Percentiles rank a stretch among this genome's conserved stretches.
Evolutionary conservation across 2,888 invertebrate genomes (phyloP).

Genomic region (Eupithecia dodoneata): DNA sequence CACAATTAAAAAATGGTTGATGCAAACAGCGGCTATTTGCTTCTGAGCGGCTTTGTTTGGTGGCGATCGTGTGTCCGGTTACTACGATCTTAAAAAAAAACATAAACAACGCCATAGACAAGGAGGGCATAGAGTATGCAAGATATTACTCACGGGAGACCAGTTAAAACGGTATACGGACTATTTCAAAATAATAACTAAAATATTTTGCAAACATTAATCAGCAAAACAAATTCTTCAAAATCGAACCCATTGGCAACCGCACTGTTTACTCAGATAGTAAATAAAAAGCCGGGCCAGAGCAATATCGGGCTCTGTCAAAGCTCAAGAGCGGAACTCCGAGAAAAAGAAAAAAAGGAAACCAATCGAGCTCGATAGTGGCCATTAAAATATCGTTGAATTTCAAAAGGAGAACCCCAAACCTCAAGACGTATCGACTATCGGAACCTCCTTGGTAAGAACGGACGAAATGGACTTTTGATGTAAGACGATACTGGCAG

Average conservation of each 20-base stretch:
- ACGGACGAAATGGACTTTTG: constrained; percentile 76
- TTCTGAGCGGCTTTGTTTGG: constrained; percentile 31
- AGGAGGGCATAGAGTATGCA: not conserved
- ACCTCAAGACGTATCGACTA: constrained; percentile 68
- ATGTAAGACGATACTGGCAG: constrained; percentile 62
- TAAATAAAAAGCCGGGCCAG: constrained; percentile 71
- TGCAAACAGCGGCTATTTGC: constrained; percentile 33
- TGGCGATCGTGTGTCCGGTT: constrained; percentile 18
- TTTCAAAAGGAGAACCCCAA: constrained; percentile 67
- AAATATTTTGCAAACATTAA: constrained; percentile 8
- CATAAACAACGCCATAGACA: not conserved
- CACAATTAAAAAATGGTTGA: constrained; percentile 50
- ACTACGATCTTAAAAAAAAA: not conserved
- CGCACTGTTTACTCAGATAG: constrained; percentile 62
- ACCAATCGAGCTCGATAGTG: constrained; percentile 75
- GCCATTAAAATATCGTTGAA: constrained; percentile 83
- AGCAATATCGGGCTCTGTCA: constrained; percentile 66
- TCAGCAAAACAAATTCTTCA: constrained; percentile 34
- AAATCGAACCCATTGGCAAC: constrained; percentile 46
- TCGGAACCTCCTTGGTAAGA: constrained; percentile 31
- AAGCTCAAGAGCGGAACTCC: constrained; percentile 53
- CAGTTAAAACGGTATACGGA: not conserved
- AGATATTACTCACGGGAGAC: not conserved
- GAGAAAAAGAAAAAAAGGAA: constrained; percentile 50
- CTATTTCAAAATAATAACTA: not conserved